These are phyloP conservation scores for Hybos culiciformis DNA, from an alignment of 2,888 invertebrate species.

Conservation along the genomic window DNA sequence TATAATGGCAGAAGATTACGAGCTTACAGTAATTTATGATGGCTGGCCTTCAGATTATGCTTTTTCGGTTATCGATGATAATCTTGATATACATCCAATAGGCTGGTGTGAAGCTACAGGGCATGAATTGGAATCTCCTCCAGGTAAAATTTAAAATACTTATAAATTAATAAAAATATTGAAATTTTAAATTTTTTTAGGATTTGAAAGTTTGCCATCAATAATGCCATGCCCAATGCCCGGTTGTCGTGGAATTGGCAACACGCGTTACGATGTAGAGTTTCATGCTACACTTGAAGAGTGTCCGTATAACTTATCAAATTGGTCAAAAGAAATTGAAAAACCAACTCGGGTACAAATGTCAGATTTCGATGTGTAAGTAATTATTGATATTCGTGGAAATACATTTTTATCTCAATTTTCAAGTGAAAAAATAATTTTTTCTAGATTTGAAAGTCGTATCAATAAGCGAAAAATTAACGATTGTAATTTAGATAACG, in stretches of 20 bases:
- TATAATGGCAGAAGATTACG: slow-evolving; percentile 58
- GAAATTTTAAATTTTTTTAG: slow-evolving; percentile 39
- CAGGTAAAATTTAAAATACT: slow-evolving; percentile 42
- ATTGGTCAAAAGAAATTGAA: slow-evolving; percentile 28
- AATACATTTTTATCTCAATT: no score
- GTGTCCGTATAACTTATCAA: slow-evolving; percentile 53
- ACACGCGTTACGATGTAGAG: slow-evolving; percentile 61
- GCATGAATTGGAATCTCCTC: slow-evolving; percentile 73
- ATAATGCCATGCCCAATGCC: slow-evolving; percentile 63
- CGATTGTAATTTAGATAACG: no score
- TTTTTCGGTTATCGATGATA: slow-evolving; percentile 85
- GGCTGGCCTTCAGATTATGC: slow-evolving; percentile 77
- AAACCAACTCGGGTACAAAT: slow-evolving; percentile 21
- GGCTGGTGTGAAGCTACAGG: slow-evolving; percentile 84
- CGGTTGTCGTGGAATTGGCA: slow-evolving; percentile 84
- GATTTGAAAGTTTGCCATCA: slow-evolving; percentile 35
- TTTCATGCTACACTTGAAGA: slow-evolving; percentile 57
- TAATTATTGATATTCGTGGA: no score
- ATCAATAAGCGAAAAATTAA: not conserved
- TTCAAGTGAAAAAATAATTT: no score
- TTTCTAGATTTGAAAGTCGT: no score
- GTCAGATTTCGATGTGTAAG: slow-evolving; percentile 11
- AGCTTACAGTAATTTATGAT: slow-evolving; percentile 68
- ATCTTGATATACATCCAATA: slow-evolving; percentile 77
- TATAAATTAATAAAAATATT: not conserved